Percentiles rank a stretch among this genome's conserved stretches.
These are phyloP conservation scores for Hiodon tergisus DNA, from an alignment of 2,113 vertebrate species.

Conservation along the genomic window DNA sequence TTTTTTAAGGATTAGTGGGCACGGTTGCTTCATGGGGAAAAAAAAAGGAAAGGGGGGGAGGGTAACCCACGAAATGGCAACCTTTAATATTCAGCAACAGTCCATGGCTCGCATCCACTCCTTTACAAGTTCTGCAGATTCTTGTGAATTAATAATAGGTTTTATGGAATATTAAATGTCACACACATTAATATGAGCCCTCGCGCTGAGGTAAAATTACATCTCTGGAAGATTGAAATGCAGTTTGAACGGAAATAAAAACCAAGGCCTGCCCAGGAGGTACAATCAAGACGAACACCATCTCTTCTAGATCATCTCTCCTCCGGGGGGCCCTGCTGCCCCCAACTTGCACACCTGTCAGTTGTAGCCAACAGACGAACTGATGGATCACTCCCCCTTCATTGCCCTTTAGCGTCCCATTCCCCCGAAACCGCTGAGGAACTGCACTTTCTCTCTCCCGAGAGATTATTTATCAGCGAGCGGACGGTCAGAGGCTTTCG, in stretches of 20 bases:
- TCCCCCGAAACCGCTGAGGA: slow-evolving; percentile 36
- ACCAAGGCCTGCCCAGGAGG: background rate
- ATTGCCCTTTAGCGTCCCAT: slow-evolving; percentile 33
- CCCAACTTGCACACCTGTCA: slow-evolving; percentile 22
- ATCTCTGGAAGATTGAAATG: background rate
- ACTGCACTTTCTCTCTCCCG: slow-evolving; percentile 37
- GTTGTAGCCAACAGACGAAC: slow-evolving; percentile 31
- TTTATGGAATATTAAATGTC: background rate
- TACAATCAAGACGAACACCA: background rate
- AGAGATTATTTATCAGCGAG: slow-evolving; percentile 53
- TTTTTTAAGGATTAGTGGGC: too few species aligned
- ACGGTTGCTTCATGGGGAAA: too few species aligned
- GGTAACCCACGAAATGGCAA: background rate
- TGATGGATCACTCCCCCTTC: slow-evolving; percentile 41
- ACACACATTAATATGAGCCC: background rate
- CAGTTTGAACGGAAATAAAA: slow-evolving; percentile 6
- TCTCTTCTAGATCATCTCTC: background rate
- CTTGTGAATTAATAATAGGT: background rate
- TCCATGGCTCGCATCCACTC: background rate
- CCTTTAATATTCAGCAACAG: background rate
- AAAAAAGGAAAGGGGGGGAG: too few species aligned
- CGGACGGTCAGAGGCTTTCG: slow-evolving; percentile 10
- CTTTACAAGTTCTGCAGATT: background rate
- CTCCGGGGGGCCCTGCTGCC: background rate
- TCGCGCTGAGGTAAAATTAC: background rate